Evolutionary conservation across 2,888 invertebrate genomes (phyloP).

Genomic region (Thumatha senex): DNA sequence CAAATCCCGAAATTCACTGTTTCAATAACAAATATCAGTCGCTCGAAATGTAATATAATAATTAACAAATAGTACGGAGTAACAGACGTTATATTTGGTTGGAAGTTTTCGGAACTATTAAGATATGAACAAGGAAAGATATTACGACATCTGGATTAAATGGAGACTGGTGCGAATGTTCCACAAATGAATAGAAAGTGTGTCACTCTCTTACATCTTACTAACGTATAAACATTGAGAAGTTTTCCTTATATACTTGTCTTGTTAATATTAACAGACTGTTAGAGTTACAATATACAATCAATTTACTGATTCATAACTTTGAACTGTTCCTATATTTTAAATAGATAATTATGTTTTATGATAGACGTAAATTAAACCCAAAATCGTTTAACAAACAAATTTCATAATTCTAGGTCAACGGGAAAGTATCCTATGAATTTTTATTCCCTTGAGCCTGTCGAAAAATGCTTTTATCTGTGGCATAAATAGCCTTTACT

Average conservation of each 20-base stretch:
- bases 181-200: conserved; percentile 11
- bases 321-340: neutral
- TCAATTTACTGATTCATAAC: neutral
- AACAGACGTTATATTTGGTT: conserved; percentile 20
- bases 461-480: too few relatives aligned
- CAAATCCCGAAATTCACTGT: neutral
- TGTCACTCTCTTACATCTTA: too few relatives aligned
- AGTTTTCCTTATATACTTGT: conserved; percentile 6
- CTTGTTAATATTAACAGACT: neutral
- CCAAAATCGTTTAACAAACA: too few relatives aligned
- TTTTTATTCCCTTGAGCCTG: too few relatives aligned
- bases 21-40: conserved; percentile 11
- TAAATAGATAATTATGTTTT: too few relatives aligned
- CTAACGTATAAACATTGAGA: conserved; percentile 9
- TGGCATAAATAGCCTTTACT: too few relatives aligned
- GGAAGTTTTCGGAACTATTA: conserved; percentile 35
- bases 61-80: conserved; percentile 25
- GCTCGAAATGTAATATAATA: conserved; percentile 5
- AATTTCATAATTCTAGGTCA: too few relatives aligned
- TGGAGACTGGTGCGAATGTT: conserved; percentile 20
- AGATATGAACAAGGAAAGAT: conserved; percentile 31
- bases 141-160: conserved; percentile 31
- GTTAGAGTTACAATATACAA: too few relatives aligned
- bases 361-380: too few relatives aligned
- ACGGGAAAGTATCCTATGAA: too few relatives aligned